Base-by-base conservation (phyloP, 2,888 invertebrate genomes). In the Andrena bicolor region DNA sequence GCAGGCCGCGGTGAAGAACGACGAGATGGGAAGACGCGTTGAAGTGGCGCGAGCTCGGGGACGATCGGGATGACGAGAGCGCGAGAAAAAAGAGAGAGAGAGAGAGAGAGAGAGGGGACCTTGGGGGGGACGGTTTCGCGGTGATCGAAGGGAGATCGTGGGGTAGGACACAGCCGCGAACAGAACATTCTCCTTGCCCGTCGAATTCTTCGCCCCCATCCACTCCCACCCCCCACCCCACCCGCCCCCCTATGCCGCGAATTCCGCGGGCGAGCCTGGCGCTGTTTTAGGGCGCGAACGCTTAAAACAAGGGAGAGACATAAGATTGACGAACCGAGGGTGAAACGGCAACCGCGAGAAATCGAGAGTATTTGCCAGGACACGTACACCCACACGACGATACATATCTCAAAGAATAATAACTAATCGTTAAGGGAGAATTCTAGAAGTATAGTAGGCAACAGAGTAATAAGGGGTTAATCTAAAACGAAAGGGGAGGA, bases 381-480 rank as follows among this genome's bases (percentile, higher is more conserved):
- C 80, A 85, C 86, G 83, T 77, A 83, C 82, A 88, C 85, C 83
- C 85, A 93, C 90, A 92, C 91, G 93, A 94, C 93, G 94, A 93
- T 94, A 93, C 94, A 94, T 94, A 94, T 94, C 94, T 93, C 92
- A 93, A 92, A 94, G 92, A 93, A 93, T 94, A 94, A 94, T 94
- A 94, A 94, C 85, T 94, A 94, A 92, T 90, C 87, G 83, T 70
- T 93, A 93, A 93, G 93, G 85, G 89, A 90, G 88, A 90, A 56
- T 56, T 89, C 86, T 90, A 86, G 77, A 71, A 77, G 88, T 90
- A 53, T 90, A 88, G 89, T 86, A 88, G 83, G 83, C 81, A 85
- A 77, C 82, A 76, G 86, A 85, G 77, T 87, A 89, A 89, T 84
- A 85, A 85, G 70, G 78, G 76, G 83, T 77, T 88, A 85, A 82